phyloP scores from a whole-genome alignment of 2,113 vertebrate species.

The Podiceps cristatus region DNA sequence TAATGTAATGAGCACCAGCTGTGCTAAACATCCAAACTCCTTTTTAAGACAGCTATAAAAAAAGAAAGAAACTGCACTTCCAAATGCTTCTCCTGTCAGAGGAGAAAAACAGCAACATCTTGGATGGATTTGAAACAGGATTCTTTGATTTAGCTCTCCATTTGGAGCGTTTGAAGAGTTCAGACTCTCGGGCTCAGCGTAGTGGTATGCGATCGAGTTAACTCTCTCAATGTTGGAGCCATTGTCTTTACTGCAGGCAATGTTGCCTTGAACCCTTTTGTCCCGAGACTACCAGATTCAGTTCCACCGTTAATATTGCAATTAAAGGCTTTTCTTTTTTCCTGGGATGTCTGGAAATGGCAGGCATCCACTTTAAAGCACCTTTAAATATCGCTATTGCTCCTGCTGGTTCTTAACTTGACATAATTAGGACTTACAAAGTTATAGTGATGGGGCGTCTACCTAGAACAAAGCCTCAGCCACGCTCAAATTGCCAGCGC shows the following conservation, averaged over 20 bases:
- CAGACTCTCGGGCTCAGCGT: constrained; percentile 52
- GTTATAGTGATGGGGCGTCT: neutral
- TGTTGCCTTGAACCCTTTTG: constrained; percentile 7
- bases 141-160: constrained; percentile 83
- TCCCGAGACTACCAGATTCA: constrained; percentile 12
- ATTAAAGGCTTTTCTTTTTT: neutral
- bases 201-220: constrained; percentile 52
- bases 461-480: constrained; percentile 34
- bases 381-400: constrained; percentile 47
- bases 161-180: constrained; percentile 78
- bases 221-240: constrained; percentile 65
- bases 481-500: neutral
- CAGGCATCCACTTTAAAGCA: constrained; percentile 53
- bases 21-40: constrained; percentile 90
- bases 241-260: constrained; percentile 33
- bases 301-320: neutral
- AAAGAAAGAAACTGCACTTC: constrained; percentile 83
- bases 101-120: constrained; percentile 83
- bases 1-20: constrained; percentile 93
- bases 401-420: constrained; percentile 21
- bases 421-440: constrained; percentile 35
- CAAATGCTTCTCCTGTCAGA: constrained; percentile 84
- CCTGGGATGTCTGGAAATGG: constrained; percentile 23
- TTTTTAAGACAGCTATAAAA: constrained; percentile 91
- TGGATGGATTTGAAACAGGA: constrained; percentile 82